Base-by-base conservation (phyloP, 2,888 invertebrate species). In the Nipponacmea schrenckii region DNA sequence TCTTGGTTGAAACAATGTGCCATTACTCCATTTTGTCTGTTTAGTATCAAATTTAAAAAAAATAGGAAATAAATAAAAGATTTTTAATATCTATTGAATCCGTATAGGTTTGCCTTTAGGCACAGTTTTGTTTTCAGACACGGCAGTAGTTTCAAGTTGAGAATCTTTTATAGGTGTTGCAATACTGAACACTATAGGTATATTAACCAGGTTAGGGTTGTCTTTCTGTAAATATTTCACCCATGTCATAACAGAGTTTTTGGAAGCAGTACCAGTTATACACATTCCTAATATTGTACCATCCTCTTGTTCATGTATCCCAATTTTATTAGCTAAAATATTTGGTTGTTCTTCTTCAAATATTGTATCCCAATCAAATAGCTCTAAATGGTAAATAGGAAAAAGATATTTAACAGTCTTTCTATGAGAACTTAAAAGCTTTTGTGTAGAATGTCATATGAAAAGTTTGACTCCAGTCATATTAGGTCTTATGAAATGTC, bases 281-380 rank as follows among this genome's bases (percentile, higher is more conserved):
- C 96, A 96, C 68, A 96, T 91, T 12, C 94, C 94, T 79, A 95
- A 92, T 82, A 97, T 93, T 0, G 94, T 94, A 5, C 96, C 96
- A 89, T 98, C 97, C 70, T 94, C 93, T 89, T 98, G 97, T 87
- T 97, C 95, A 87, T 98, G 97, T 1, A 96, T 93, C 39, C 93
- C 93, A 14, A 93, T 92, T 73, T 91, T 89, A 2, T 91, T 87
- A 17, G 80, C 78, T 15, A 86, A 46, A 7, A 70, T 65, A 48
- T 68, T 72, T 17, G 76, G 76, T 8, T 79, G 46, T 67, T 86
- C 86, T 26, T 81, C 80, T 56, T 83, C 84, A 72, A 83, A 83
- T 24, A 79, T 74, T 26, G 74, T 74, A 62, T 73, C 77, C 79
- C 81, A 83, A 10, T 82, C 75, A 73, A 81, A 83, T 44, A 84